phyloP scores from a whole-genome alignment of 2,888 invertebrate genomes.

The Athalia cordata region DNA sequence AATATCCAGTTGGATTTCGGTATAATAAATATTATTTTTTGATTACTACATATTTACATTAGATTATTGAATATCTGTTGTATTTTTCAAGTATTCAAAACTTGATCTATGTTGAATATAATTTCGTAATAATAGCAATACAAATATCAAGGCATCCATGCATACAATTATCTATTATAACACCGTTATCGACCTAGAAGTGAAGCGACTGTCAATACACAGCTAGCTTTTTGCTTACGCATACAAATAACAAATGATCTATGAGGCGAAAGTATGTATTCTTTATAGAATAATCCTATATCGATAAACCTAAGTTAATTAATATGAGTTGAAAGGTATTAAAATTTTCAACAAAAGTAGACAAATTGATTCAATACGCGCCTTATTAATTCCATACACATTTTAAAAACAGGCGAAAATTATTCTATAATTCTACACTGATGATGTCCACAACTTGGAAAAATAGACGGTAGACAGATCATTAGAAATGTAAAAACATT shows the following conservation, averaged over 20 bases:
- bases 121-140: constrained; percentile 39
- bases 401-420: neutral
- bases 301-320: neutral
- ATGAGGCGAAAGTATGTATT: neutral
- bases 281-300: neutral
- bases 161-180: constrained; percentile 38
- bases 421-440: too few species aligned
- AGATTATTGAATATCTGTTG: constrained; percentile 32
- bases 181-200: constrained; percentile 11
- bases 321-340: neutral
- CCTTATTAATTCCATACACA: neutral
- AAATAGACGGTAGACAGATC: neutral
- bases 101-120: constrained; percentile 17
- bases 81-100: constrained; percentile 15
- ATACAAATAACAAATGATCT: neutral
- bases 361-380: neutral
- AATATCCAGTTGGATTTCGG: constrained; percentile 29
- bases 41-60: constrained; percentile 42
- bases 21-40: constrained; percentile 27
- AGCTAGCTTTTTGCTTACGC: constrained; percentile 14
- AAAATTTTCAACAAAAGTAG: neutral
- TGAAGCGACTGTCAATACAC: constrained; percentile 28
- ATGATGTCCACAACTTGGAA: constrained; percentile 7
- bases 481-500: neutral
- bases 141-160: constrained; percentile 44